Conservation (phyloP, 2,113 vertebrate species). For the Tricholaema leucomelas region DNA sequence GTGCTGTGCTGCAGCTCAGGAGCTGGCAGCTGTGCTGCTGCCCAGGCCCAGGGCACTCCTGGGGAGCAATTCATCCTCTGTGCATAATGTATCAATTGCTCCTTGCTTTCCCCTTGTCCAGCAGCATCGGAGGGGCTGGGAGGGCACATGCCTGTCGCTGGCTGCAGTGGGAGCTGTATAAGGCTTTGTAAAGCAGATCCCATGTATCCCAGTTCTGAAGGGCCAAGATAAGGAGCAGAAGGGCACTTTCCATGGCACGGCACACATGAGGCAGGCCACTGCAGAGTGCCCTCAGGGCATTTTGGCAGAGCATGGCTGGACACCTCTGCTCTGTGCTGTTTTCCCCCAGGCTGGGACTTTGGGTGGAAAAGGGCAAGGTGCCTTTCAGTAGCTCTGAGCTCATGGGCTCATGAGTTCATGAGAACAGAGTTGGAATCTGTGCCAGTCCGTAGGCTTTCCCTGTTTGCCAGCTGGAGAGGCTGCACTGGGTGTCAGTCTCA, state of each 20-base stretch:
- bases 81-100: neutral
- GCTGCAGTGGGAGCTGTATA: neutral
- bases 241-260: neutral
- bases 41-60: neutral
- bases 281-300: neutral
- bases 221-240: neutral
- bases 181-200: neutral
- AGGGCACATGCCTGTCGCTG: neutral
- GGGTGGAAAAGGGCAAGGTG: neutral
- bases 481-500: neutral
- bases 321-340: neutral
- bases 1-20: neutral
- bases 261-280: too few species aligned
- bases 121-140: neutral
- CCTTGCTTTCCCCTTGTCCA: neutral
- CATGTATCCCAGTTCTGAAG: neutral
- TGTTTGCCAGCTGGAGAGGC: neutral
- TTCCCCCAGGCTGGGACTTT: neutral
- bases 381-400: neutral
- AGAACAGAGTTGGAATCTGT: neutral
- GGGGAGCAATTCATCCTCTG: neutral
- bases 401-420: rapidly evolving
- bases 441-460: neutral
- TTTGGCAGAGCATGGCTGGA: neutral
- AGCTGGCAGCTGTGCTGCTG: neutral